A percentile compares a stretch with the other conserved stretches of the same genome.
phyloP scores from a whole-genome alignment of 2,113 vertebrate species.

The Harpagus bidentatus region DNA sequence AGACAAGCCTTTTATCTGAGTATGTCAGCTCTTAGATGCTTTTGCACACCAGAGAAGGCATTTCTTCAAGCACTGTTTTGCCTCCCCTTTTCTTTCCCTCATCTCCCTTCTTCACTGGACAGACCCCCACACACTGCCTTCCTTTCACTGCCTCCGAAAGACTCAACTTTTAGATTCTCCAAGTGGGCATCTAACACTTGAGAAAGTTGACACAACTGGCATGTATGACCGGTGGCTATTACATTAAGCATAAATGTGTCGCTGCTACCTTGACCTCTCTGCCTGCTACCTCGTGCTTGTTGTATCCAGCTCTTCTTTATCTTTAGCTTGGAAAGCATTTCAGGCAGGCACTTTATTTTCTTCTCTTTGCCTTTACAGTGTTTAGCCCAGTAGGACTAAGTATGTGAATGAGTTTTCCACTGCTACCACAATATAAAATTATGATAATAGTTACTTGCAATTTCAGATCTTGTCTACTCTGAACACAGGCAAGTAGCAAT shows the following conservation, averaged over 20 bases:
- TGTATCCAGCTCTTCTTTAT: neutral
- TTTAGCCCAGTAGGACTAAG: neutral
- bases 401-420: neutral
- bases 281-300: neutral
- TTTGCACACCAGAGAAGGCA: neutral
- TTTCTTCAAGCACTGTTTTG: neutral
- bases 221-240: neutral
- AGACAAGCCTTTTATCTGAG: neutral
- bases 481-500: neutral
- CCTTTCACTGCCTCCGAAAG: neutral
- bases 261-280: neutral
- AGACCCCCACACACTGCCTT: neutral
- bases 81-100: neutral
- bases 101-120: neutral
- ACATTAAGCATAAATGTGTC: neutral
- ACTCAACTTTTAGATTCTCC: neutral
- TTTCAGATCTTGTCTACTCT: neutral
- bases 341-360: neutral
- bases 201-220: neutral
- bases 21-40: neutral
- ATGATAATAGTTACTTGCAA: neutral
- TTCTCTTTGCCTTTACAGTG: neutral
- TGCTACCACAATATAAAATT: neutral
- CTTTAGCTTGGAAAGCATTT: neutral
- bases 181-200: neutral